These are phyloP conservation scores for Platycheirus albimanus DNA, from an alignment of 2,888 invertebrate genomes.

Conservation along the genomic window DNA sequence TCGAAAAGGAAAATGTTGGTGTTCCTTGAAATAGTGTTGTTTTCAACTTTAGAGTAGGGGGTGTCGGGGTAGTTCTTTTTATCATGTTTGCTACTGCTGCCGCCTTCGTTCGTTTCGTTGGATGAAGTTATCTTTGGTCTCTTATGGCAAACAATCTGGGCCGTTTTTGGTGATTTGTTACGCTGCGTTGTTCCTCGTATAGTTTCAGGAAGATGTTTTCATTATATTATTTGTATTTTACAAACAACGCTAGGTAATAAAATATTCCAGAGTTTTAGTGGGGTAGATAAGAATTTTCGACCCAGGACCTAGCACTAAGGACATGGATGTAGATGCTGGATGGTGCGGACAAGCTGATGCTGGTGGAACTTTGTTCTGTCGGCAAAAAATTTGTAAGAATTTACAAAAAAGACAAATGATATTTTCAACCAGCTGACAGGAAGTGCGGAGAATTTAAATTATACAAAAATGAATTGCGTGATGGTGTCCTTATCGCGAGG, in stretches of 20 bases:
- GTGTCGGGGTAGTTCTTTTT: constrained; percentile 36
- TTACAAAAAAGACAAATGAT: constrained; percentile 46
- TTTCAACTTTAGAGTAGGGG: constrained; percentile 19
- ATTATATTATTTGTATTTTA: constrained; percentile 47
- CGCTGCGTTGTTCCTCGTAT: constrained; percentile 43
- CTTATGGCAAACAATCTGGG: constrained; percentile 66
- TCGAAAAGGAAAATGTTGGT: constrained; percentile 27
- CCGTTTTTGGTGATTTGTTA: constrained; percentile 64
- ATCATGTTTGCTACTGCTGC: constrained; percentile 35
- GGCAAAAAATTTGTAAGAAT: constrained; percentile 25
- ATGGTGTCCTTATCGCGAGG: constrained; percentile 20
- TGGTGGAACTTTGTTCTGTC: constrained; percentile 1
- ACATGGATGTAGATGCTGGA: constrained; percentile 11
- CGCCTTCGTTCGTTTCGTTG: too few relatives aligned
- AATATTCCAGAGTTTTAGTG: constrained; percentile 50
- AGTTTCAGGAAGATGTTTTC: constrained; percentile 69
- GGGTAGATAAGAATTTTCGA: constrained; percentile 34
- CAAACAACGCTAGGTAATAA: constrained; percentile 29
- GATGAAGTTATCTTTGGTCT: constrained; percentile 65
- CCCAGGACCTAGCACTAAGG: constrained; percentile 28
- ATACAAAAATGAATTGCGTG: constrained; percentile 36
- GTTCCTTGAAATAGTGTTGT: constrained; percentile 43
- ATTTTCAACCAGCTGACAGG: constrained; percentile 54
- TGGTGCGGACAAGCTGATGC: constrained; percentile 1
- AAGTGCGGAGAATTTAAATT: constrained; percentile 56